Percentiles rank a stretch among this genome's conserved stretches.
Evolutionary conservation across 2,888 invertebrate species (phyloP).

Genomic region (Oligia strigilis): DNA sequence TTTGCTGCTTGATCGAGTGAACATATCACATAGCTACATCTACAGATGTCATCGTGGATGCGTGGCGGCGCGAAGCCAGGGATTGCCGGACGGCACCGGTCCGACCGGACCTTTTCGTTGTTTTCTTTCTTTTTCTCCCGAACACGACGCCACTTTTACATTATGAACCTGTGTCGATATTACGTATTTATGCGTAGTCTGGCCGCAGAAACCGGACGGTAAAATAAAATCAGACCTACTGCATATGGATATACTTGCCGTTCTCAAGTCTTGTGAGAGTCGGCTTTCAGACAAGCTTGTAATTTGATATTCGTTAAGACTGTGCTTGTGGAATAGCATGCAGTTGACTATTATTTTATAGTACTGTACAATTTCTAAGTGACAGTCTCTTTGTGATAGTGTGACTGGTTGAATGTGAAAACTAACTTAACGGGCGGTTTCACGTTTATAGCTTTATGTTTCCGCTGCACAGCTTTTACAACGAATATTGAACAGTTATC

Average conservation of each 20-base stretch:
- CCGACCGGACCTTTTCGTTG: constrained; percentile 37
- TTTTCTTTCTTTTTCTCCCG: constrained; percentile 39
- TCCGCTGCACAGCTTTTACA: constrained; percentile 50
- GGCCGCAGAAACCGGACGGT: constrained; percentile 5
- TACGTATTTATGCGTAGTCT: constrained; percentile 19
- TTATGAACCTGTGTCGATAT: constrained; percentile 30
- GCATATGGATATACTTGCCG: constrained; percentile 12
- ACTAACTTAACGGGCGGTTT: constrained; percentile 31
- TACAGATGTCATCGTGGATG: constrained; percentile 24
- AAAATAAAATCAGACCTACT: constrained; percentile 17
- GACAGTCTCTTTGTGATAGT: constrained; percentile 29
- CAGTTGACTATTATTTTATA: constrained; percentile 26
- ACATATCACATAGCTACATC: constrained; percentile 15
- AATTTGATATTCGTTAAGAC: constrained; percentile 31
- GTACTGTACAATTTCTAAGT: constrained; percentile 10
- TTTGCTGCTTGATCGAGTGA: constrained; percentile 2
- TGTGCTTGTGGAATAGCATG: constrained; percentile 8
- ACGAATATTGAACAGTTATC: constrained; percentile 50
- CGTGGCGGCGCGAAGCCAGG: constrained; percentile 10
- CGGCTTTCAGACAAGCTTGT: constrained; percentile 8
- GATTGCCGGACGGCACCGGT: constrained; percentile 36
- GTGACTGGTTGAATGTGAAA: constrained; percentile 40
- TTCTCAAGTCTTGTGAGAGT: constrained; percentile 1
- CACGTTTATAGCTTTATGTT: constrained; percentile 53
- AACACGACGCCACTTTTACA: constrained; percentile 31